Conservation (phyloP, 2,113 vertebrate genomes). For the Salvator merianae region DNA sequence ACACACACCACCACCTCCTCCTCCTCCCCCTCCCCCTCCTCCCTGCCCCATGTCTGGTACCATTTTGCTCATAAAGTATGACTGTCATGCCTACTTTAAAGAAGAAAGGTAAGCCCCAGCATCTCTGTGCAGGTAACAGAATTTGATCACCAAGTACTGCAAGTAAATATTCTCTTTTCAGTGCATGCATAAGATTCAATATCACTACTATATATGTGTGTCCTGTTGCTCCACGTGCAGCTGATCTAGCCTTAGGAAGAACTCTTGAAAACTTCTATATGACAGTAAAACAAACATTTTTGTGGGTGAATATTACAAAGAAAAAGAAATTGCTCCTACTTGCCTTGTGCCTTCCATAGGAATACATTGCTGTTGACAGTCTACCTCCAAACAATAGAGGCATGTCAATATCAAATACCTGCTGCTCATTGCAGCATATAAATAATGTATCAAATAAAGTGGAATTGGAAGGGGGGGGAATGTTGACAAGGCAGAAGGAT, state of each 20-base stretch:
- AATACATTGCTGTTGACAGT: neutral
- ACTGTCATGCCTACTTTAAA: no score
- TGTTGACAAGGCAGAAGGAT: neutral
- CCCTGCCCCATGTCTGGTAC: no score
- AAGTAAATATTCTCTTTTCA: no score
- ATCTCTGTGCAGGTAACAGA: no score
- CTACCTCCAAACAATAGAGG: neutral
- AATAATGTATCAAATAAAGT: rapidly evolving
- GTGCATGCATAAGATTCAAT: neutral
- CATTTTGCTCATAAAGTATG: no score
- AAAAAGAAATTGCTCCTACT: neutral
- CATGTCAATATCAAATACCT: neutral
- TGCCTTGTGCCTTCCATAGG: neutral
- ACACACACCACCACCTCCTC: no score
- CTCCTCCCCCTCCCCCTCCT: no score
- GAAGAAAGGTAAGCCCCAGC: no score
- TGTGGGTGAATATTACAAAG: constrained; percentile 1
- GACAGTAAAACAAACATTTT: neutral
- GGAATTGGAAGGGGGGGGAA: neutral
- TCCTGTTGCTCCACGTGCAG: neutral
- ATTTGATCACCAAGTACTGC: no score
- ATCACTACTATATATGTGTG: neutral
- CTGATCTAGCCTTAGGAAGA: neutral
- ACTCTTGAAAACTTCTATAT: neutral
- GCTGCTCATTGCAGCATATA: neutral